A percentile compares a stretch with the other conserved stretches of the same genome.
These are phyloP conservation scores for Cassiopea andromeda DNA, from an alignment of 30 jellyfish, hydroid and myxozoan species.

Conservation along the genomic window DNA sequence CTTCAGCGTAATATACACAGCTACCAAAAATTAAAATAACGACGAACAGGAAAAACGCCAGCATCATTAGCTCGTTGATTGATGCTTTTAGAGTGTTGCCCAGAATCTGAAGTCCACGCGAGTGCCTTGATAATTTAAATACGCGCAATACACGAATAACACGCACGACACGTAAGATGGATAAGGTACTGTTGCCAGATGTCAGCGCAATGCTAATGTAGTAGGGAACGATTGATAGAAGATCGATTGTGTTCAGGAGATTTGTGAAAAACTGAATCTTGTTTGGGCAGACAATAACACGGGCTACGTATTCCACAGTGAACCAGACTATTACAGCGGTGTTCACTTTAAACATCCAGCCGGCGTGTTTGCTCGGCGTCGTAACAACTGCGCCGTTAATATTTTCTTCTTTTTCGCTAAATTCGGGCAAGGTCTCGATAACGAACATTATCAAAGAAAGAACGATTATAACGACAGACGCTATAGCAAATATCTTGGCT, in stretches of 20 bases:
- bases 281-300: conserved; percentile 83
- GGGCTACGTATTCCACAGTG: conserved; percentile 80
- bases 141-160: conserved; percentile 96
- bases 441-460: conserved; percentile 86
- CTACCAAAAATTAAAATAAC: conserved; percentile 94
- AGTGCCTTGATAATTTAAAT: conserved; percentile 91
- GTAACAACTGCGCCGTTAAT: conserved; percentile 19
- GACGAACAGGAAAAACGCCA: conserved; percentile 88
- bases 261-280: conserved; percentile 75
- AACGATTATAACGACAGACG: conserved; percentile 75
- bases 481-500: conserved; percentile 84
- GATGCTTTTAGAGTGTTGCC: conserved; percentile 97
- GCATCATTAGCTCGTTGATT: conserved; percentile 87
- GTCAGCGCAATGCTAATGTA: conserved; percentile 70
- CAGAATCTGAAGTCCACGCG: conserved; percentile 97
- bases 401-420: conserved; percentile 42
- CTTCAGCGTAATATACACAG: conserved; percentile 92
- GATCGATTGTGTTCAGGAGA: conserved; percentile 77
- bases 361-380: conserved; percentile 72
- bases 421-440: conserved; percentile 87
- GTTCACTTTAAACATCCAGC: conserved; percentile 83
- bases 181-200: conserved; percentile 44
- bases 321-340: conserved; percentile 92
- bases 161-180: conserved; percentile 82
- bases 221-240: conserved; percentile 87